Conservation (phyloP, 2,797 vertebrate genomes). For the Ceryle rudis region DNA sequence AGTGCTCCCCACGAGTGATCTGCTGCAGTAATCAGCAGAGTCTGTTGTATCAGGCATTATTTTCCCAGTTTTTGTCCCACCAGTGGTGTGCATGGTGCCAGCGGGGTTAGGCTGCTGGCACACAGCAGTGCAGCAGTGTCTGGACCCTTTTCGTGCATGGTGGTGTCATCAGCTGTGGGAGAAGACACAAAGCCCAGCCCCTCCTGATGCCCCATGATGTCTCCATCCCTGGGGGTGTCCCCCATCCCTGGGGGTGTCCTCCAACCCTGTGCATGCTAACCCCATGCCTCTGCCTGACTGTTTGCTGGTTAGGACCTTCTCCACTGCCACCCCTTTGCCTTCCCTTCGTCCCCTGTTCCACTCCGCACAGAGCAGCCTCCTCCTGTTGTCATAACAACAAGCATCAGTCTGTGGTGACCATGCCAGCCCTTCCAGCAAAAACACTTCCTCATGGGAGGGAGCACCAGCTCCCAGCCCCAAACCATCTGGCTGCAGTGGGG, state of each 20-base stretch:
- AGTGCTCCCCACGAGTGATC: background rate
- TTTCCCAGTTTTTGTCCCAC: background rate
- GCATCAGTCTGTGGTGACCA: background rate
- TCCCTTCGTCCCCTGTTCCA: background rate
- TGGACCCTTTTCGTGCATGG: background rate
- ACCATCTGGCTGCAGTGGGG: background rate
- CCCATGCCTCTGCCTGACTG: background rate
- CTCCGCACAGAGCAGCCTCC: background rate
- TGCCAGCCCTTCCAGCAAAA: background rate
- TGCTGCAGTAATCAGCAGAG: background rate
- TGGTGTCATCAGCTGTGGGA: too few relatives aligned
- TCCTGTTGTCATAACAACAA: conserved; percentile 60
- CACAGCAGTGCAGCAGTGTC: too few relatives aligned
- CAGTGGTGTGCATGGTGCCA: accelerated
- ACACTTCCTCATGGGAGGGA: background rate
- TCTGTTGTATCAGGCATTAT: accelerated
- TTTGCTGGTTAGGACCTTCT: background rate
- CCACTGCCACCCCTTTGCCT: background rate
- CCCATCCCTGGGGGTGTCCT: background rate
- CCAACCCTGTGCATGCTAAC: accelerated
- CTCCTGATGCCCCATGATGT: background rate
- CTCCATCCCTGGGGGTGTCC: background rate
- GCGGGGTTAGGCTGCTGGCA: background rate
- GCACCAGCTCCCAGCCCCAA: accelerated
- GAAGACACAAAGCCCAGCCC: too few relatives aligned